A percentile compares a stretch with the other conserved stretches of the same genome.
These are phyloP conservation scores for Eudyptes chrysolophus DNA, from an alignment of 2,113 vertebrate species.

Conservation along the genomic window DNA sequence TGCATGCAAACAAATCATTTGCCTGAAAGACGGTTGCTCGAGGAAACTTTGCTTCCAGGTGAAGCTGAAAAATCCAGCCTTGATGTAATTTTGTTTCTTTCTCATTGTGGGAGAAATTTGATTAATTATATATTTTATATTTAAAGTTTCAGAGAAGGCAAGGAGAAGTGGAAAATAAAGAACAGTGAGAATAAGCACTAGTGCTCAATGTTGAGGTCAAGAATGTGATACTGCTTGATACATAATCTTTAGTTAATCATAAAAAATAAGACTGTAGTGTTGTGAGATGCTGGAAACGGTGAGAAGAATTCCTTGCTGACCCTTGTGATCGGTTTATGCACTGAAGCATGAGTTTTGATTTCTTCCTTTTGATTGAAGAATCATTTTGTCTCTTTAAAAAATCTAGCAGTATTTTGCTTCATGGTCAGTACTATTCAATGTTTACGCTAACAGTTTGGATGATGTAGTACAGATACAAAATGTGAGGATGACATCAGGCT, in stretches of 20 bases:
- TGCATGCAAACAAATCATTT: not conserved
- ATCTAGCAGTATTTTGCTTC: not conserved
- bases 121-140: not conserved
- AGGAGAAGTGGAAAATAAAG: not conserved
- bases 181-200: not conserved
- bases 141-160: not conserved
- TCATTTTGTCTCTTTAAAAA: not conserved
- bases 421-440: not conserved
- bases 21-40: not conserved
- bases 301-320: not conserved
- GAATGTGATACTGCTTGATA: not conserved
- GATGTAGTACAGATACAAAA: not conserved
- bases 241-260: not conserved
- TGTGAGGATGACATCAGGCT: not conserved
- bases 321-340: not conserved
- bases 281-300: not conserved
- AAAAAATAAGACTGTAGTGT: not conserved
- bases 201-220: not conserved
- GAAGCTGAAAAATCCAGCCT: not conserved
- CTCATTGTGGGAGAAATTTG: not conserved
- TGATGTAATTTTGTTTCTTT: not conserved
- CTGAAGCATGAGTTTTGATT: not conserved
- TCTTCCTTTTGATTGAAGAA: conserved; percentile 10
- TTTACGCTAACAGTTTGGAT: not conserved
- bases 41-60: not conserved